Conservation (phyloP, 2,888 invertebrate species). For the Listrodromus nycthemerus region DNA sequence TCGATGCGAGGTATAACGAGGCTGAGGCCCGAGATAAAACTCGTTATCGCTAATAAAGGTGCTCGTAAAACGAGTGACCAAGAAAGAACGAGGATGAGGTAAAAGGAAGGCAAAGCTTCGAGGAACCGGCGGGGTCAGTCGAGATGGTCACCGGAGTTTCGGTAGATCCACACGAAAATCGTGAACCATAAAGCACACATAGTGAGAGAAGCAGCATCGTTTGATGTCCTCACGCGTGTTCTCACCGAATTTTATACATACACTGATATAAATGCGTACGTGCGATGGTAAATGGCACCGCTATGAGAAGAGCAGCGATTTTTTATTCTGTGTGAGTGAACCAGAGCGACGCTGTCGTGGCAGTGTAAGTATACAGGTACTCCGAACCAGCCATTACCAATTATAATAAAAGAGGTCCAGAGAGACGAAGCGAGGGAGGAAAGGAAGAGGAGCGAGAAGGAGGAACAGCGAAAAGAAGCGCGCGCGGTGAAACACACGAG, state of each 20-base stretch:
- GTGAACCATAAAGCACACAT: slow-evolving; percentile 71
- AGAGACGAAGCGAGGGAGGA: slow-evolving; percentile 67
- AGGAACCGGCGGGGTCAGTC: slow-evolving; percentile 68
- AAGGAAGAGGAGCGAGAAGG: slow-evolving; percentile 53
- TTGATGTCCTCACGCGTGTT: neutral
- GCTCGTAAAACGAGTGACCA: slow-evolving; percentile 74
- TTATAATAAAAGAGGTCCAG: slow-evolving; percentile 79
- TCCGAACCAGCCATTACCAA: slow-evolving; percentile 78
- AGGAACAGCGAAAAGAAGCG: slow-evolving; percentile 25
- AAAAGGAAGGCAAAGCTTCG: slow-evolving; percentile 41
- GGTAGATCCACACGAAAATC: slow-evolving; percentile 65
- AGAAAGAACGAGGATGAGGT: slow-evolving; percentile 63
- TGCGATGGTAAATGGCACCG: neutral
- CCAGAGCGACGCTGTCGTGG: slow-evolving; percentile 23
- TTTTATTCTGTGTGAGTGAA: slow-evolving; percentile 37
- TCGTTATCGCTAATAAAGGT: slow-evolving; percentile 78
- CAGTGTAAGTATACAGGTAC: slow-evolving; percentile 47
- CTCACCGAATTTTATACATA: neutral
- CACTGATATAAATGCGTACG: neutral
- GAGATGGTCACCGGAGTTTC: slow-evolving; percentile 71
- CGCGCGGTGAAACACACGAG: slow-evolving; percentile 47
- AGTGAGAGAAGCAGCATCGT: slow-evolving; percentile 2
- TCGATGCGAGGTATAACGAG: slow-evolving; percentile 70
- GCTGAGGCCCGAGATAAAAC: slow-evolving; percentile 76
- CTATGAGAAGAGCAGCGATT: slow-evolving; percentile 31